Evolutionary conservation across 2,797 vertebrate species (phyloP), one percentile per base, ranked within the genome.

Genomic region (Pseudomugil tenellus): DNA sequence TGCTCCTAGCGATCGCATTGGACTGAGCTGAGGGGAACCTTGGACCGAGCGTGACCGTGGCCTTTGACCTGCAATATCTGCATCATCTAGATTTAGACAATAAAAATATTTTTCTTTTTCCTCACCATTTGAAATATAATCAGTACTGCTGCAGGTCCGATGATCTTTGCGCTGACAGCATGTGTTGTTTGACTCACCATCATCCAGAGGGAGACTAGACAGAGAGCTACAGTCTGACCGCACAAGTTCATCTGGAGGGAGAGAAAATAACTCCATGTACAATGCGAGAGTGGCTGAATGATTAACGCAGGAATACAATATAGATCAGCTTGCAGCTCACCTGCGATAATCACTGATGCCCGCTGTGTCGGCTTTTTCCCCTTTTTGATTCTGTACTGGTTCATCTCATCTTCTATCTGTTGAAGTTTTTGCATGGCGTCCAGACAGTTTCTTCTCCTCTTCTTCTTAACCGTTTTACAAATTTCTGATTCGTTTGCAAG

Each of bases 401-500:
- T 98, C 89, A 98, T 98, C 72, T 97, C 93, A 2, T 97, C 96
- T 88, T 99, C 97, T n/a, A 97, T 96, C 88, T 96, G 96, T 88
- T 98, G 96, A 1, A 99, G 95, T 71, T 92, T 97, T 80, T 95
- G 96, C 86, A 99, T 92, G 14, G 97, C 95, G 13, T 97, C 97
- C 23, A 93, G 66, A 67, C 97, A 98, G 61, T 98, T 98, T 52
- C 97, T 95, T 76, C 97, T 96, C 80, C 98, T 93, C 80, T 97
- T 98, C 84, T 97, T 98, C 91, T 96, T 98, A 68, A 98, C 96
- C 0, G 96, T 98, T 90, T 99, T 99, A 81, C 95, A 95, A 60
- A 98, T 84, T 65, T 99, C 97, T 3, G 94, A 25, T 86, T 99
- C 98, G 0, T 86, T 94, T 19, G 97, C 96, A 3, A 99, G 95